A percentile compares a stretch with the other conserved stretches of the same genome.
Evolutionary conservation across 2,113 vertebrate species (phyloP).

Genomic region (Acrocephalus arundinaceus): DNA sequence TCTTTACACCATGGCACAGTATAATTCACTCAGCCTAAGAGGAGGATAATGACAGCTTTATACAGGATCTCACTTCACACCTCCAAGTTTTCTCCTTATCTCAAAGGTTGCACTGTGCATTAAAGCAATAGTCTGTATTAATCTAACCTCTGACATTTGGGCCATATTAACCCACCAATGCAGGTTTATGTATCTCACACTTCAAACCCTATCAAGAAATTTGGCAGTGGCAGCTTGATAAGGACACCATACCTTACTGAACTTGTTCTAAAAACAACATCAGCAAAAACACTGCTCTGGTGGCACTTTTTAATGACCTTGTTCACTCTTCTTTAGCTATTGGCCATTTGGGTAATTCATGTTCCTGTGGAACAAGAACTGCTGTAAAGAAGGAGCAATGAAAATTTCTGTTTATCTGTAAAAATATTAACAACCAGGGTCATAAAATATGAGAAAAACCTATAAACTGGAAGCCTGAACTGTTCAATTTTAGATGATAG

Average conservation of each 20-base stretch:
- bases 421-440: not conserved
- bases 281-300: slow-evolving; percentile 45
- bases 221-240: slow-evolving; percentile 71
- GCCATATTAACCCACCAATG: slow-evolving; percentile 40
- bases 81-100: slow-evolving; percentile 70
- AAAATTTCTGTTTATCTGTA: not conserved
- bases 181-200: slow-evolving; percentile 82
- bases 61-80: slow-evolving; percentile 75
- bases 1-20: slow-evolving; percentile 61
- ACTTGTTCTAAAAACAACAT: slow-evolving; percentile 79
- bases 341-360: not conserved
- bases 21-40: slow-evolving; percentile 65
- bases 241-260: slow-evolving; percentile 55
- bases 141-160: slow-evolving; percentile 68
- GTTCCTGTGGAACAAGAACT: not conserved
- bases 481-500: not conserved
- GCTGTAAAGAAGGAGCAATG: not conserved
- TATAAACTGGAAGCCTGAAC: not conserved
- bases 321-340: slow-evolving; percentile 2
- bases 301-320: slow-evolving; percentile 70
- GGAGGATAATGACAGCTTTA: slow-evolving; percentile 66
- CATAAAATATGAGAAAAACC: not conserved
- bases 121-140: slow-evolving; percentile 71
- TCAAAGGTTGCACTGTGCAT: slow-evolving; percentile 62
- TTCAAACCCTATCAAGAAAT: slow-evolving; percentile 73